phyloP scores from a whole-genome alignment of 2,888 invertebrate species.

The Pseudolycoriella hygida region DNA sequence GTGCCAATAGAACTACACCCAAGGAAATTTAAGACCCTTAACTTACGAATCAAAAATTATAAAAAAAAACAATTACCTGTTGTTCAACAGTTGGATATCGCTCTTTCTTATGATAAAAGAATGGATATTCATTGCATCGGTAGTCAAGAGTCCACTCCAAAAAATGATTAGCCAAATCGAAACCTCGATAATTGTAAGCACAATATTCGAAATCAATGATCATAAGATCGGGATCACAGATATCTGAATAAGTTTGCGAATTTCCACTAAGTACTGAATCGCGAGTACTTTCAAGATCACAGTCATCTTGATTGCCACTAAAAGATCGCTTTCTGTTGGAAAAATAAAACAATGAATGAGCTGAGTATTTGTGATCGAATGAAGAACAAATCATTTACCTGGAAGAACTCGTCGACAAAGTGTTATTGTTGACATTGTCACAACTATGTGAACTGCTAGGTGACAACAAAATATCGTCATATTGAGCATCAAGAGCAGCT shows the following conservation, averaged over 20 bases:
- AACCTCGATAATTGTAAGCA: constrained; percentile 84
- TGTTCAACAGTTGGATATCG: constrained; percentile 63
- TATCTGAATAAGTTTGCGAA: constrained; percentile 13
- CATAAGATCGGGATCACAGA: constrained; percentile 40
- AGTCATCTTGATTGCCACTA: constrained; percentile 9
- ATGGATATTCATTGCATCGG: constrained; percentile 56
- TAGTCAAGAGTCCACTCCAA: constrained; percentile 86
- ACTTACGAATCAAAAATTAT: constrained; percentile 3
- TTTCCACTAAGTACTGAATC: constrained; percentile 21
- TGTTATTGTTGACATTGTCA: neutral
- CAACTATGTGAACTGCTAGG: neutral
- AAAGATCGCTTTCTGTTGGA: constrained; percentile 13
- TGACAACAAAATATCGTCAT: constrained; percentile 1
- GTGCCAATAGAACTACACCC: no score
- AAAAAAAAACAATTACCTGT: constrained; percentile 50
- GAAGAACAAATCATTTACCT: neutral
- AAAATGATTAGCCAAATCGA: constrained; percentile 90
- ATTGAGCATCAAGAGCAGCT: constrained; percentile 8
- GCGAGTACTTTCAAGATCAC: constrained; percentile 20
- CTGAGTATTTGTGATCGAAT: no score
- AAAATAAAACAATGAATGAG: no score
- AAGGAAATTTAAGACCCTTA: no score
- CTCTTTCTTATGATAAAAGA: constrained; percentile 47
- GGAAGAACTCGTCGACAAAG: no score
- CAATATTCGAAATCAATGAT: constrained; percentile 91